These are phyloP conservation scores for Nerophis lumbriciformis DNA, from an alignment of 2,113 vertebrate genomes.

Conservation along the genomic window DNA sequence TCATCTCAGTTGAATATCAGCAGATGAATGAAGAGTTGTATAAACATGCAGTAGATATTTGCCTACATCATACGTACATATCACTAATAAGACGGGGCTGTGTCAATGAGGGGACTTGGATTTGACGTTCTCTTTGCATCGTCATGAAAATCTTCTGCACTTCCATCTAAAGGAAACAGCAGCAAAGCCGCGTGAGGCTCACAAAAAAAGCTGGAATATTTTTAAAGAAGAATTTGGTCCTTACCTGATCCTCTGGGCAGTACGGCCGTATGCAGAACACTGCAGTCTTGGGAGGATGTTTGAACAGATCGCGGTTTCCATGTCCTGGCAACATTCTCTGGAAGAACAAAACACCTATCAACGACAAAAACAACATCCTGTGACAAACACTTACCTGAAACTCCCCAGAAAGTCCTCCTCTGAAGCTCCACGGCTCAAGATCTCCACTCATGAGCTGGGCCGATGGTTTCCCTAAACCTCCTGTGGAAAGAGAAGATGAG, in stretches of 20 bases:
- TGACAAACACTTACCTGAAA: slow-evolving; percentile 80
- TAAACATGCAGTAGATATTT: too few species aligned
- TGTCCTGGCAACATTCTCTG: slow-evolving; percentile 96
- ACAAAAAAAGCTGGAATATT: not conserved
- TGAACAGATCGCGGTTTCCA: slow-evolving; percentile 93
- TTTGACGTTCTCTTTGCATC: slow-evolving; percentile 81
- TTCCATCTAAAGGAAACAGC: slow-evolving; percentile 70
- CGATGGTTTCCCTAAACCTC: slow-evolving; percentile 85
- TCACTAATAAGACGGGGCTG: slow-evolving; percentile 85
- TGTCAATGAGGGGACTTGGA: slow-evolving; percentile 65
- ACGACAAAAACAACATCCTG: not conserved
- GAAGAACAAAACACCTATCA: slow-evolving; percentile 3
- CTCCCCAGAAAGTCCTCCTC: slow-evolving; percentile 98
- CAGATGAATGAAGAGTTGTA: too few species aligned
- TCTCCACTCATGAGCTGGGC: slow-evolving; percentile 87
- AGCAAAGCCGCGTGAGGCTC: not conserved
- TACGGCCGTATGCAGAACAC: slow-evolving; percentile 89
- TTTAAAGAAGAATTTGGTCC: not conserved
- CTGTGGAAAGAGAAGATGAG: slow-evolving; percentile 56
- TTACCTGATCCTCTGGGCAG: slow-evolving; percentile 89
- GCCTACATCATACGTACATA: slow-evolving; percentile 62
- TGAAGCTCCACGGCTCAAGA: slow-evolving; percentile 97
- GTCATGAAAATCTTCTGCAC: slow-evolving; percentile 87
- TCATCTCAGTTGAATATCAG: too few species aligned
- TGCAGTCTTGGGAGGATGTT: slow-evolving; percentile 82